These are phyloP conservation scores for Drosophila leonis DNA, from an alignment of 2,888 invertebrate genomes.

Conservation along the genomic window DNA sequence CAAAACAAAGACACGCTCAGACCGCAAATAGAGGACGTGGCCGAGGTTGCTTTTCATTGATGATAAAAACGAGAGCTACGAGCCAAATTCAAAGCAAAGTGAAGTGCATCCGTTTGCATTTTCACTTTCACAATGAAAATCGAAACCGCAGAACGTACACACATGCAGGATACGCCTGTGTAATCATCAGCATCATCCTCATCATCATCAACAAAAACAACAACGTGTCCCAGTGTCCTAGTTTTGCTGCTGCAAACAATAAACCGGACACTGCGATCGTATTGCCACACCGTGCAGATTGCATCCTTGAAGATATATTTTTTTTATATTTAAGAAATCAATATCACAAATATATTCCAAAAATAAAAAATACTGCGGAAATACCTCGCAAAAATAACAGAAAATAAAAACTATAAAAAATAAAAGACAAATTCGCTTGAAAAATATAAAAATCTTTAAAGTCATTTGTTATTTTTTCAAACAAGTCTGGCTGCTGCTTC, in stretches of 20 bases:
- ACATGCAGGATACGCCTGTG: conserved; percentile 71
- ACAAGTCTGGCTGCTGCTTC: conserved; percentile 19
- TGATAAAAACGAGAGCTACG: conserved; percentile 17
- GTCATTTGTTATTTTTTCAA: conserved; percentile 55
- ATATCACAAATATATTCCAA: conserved; percentile 35
- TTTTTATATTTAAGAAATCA: conserved; percentile 35
- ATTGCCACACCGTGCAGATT: conserved; percentile 72
- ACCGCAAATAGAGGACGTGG: conserved; percentile 55
- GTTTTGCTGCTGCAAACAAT: conserved; percentile 65
- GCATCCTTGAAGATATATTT: conserved; percentile 27
- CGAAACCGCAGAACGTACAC: conserved; percentile 68
- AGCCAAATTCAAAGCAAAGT: conserved; percentile 28
- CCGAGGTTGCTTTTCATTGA: conserved; percentile 34
- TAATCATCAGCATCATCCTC: conserved; percentile 41
- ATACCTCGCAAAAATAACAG: conserved; percentile 38
- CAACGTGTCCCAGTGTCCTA: conserved; percentile 59
- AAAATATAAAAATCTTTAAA: conserved; percentile 21
- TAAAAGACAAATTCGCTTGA: conserved; percentile 15
- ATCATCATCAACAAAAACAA: conserved; percentile 19
- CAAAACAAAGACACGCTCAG: conserved; percentile 55
- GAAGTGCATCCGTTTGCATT: conserved; percentile 76
- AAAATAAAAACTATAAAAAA: conserved; percentile 15
- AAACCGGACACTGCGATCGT: conserved; percentile 81
- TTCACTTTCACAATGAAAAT: conserved; percentile 82
- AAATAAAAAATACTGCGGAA: conserved; percentile 30